Percentiles rank a stretch among this genome's conserved stretches.
These are phyloP conservation scores for Dusona sp. DNA, from an alignment of 2,888 invertebrate species.

Conservation along the genomic window DNA sequence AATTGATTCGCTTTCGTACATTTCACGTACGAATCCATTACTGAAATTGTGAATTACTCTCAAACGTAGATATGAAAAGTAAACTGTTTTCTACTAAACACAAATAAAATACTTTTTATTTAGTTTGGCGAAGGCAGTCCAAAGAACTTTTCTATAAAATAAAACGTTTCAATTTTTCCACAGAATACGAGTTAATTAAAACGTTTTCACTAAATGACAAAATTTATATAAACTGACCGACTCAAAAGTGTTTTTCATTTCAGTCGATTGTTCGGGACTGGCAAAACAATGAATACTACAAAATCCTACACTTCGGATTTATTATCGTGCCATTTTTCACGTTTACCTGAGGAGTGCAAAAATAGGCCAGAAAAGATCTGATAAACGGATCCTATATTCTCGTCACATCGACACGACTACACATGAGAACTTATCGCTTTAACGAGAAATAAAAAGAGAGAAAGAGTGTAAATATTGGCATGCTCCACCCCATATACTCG, in stretches of 20 bases:
- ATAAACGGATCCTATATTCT: conserved; percentile 28
- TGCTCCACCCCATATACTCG: background rate
- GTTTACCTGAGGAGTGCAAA: background rate
- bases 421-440: conserved; percentile 44
- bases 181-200: background rate
- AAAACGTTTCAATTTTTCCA: background rate
- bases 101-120: background rate
- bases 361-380: conserved; percentile 14
- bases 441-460: background rate
- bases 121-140: too few relatives aligned
- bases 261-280: background rate
- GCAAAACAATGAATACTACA: background rate
- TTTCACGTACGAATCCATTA: background rate
- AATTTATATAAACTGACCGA: background rate
- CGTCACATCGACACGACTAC: conserved; percentile 44
- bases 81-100: too few relatives aligned
- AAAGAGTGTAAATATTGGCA: conserved; percentile 2
- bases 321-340: background rate
- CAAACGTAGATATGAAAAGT: background rate
- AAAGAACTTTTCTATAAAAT: too few relatives aligned
- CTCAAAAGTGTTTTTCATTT: background rate
- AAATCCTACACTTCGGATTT: background rate
- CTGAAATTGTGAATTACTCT: background rate
- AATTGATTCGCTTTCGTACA: conserved; percentile 1
- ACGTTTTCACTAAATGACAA: too few relatives aligned